Conservation (phyloP, 2,113 vertebrate genomes). For the Odocoileus virginianus region DNA sequence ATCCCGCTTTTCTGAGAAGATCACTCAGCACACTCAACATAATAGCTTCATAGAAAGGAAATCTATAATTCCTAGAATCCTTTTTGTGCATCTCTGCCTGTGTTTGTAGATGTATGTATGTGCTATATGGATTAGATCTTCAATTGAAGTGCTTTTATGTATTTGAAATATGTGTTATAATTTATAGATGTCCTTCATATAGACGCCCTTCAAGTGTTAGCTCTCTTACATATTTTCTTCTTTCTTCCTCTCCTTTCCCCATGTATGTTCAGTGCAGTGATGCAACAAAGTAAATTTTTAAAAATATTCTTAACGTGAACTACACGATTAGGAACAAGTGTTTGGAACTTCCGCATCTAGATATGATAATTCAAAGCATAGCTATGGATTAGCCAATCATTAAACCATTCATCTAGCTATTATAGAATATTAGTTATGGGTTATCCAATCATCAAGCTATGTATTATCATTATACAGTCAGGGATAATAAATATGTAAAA, state of each 20-base stretch:
- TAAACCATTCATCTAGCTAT: not conserved
- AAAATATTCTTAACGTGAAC: not conserved
- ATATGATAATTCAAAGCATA: not conserved
- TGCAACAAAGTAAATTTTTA: not conserved
- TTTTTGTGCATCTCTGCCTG: not conserved
- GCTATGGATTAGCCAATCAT: not conserved
- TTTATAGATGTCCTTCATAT: not conserved
- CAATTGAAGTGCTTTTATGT: not conserved
- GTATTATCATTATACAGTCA: not conserved
- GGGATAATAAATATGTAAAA: not conserved
- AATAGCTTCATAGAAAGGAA: not conserved
- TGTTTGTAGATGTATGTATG: not conserved
- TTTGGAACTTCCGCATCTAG: not conserved
- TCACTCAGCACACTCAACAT: not conserved
- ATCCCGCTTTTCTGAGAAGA: not conserved
- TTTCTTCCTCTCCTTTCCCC: not conserved
- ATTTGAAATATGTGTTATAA: not conserved
- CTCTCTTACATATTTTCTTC: not conserved
- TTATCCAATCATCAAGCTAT: not conserved
- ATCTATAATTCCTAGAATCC: not conserved
- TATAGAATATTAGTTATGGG: not conserved
- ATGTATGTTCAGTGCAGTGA: not conserved
- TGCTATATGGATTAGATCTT: not conserved
- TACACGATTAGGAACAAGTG: not conserved
- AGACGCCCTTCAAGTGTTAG: not conserved